Evolutionary conservation across 2,797 vertebrate species (phyloP).

Genomic region (Smutsia temminckii): DNA sequence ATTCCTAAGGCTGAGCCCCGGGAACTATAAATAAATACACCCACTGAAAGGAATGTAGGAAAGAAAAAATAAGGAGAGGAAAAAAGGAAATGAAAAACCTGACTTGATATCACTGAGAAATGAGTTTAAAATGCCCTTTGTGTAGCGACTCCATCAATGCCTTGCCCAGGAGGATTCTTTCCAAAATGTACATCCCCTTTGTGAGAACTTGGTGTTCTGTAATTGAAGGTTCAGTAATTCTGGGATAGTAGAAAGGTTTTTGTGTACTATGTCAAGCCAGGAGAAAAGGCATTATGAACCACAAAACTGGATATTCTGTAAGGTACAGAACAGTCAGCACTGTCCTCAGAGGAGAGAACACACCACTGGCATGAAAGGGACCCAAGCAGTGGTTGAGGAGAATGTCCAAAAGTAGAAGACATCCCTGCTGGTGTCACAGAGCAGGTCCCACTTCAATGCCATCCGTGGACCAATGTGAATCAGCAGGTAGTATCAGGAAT

Average conservation of each 20-base stretch:
- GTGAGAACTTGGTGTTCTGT: not conserved
- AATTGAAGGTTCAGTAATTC: not conserved
- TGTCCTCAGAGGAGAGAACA: constrained; percentile 75
- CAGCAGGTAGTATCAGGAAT: constrained; percentile 69
- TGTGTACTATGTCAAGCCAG: constrained; percentile 43
- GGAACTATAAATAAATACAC: constrained; percentile 45
- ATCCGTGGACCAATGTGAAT: constrained; percentile 3
- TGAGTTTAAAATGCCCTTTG: not conserved
- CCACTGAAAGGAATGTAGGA: constrained; percentile 54
- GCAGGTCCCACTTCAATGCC: constrained; percentile 52
- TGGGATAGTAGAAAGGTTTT: not conserved
- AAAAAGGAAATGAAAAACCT: constrained; percentile 23
- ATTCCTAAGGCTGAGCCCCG: constrained; percentile 38
- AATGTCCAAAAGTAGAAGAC: constrained; percentile 13
- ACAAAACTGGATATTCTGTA: constrained; percentile 71
- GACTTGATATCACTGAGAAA: constrained; percentile 58
- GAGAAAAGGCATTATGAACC: constrained; percentile 75
- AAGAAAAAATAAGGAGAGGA: constrained; percentile 18
- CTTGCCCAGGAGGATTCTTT: not conserved
- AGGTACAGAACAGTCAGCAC: constrained; percentile 79
- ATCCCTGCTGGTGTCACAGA: constrained; percentile 57
- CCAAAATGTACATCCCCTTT: not conserved
- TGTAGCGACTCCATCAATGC: not conserved
- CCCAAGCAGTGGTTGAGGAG: constrained; percentile 55
- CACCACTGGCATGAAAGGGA: constrained; percentile 68